phyloP scores from a whole-genome alignment of 2,113 vertebrate genomes.

The Charina bottae region DNA sequence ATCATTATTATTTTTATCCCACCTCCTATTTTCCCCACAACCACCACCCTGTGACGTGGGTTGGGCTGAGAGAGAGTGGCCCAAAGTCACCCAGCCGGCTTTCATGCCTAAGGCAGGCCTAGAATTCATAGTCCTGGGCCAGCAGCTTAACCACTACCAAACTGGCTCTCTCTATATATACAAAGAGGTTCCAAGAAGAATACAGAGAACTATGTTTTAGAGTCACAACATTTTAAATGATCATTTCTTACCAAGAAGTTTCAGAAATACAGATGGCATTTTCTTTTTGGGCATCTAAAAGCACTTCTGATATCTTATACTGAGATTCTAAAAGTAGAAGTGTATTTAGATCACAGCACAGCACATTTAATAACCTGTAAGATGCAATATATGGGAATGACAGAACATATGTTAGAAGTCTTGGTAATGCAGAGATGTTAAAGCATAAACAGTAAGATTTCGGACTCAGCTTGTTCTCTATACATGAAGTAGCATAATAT shows the following conservation, averaged over 20 bases:
- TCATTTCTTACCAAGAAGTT: constrained; percentile 72
- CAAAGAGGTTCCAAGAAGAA: neutral
- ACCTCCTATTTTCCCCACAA: neutral
- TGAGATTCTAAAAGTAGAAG: constrained; percentile 90
- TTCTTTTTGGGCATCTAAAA: constrained; percentile 86
- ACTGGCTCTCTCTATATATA: neutral
- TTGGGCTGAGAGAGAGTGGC: neutral
- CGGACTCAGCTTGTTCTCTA: neutral
- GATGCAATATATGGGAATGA: constrained; percentile 39
- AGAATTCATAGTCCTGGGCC: neutral
- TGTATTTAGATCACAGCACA: constrained; percentile 89
- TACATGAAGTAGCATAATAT: neutral
- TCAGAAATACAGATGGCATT: constrained; percentile 73
- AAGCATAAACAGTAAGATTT: neutral
- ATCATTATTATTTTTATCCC: neutral
- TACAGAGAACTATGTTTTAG: neutral
- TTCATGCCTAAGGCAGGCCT: neutral
- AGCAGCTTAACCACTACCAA: neutral
- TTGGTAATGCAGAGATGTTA: neutral
- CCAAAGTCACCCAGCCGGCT: neutral
- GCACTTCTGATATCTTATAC: constrained; percentile 83
- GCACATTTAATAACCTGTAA: constrained; percentile 85
- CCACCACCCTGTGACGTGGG: neutral
- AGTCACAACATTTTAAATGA: neutral
- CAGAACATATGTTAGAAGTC: neutral